Conservation (phyloP, 2,888 invertebrate genomes). For the Drosophila peninsularis region DNA sequence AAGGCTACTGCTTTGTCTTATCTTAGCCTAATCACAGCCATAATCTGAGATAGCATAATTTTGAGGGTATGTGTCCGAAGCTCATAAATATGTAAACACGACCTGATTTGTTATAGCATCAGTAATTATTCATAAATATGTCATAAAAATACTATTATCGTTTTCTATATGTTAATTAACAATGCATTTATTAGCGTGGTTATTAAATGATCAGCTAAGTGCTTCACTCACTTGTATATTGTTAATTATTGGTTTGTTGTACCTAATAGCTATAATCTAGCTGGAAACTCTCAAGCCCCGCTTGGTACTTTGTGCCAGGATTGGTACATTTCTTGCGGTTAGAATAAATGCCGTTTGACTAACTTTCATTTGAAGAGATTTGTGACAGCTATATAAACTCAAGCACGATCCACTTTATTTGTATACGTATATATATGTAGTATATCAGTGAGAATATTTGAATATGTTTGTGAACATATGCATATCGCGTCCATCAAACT, state of each 20-base stretch:
- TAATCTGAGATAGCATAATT: not conserved
- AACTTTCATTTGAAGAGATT: not conserved
- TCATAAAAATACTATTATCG: not conserved
- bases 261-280: not conserved
- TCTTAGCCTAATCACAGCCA: not conserved
- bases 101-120: not conserved
- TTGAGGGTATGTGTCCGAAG: not conserved
- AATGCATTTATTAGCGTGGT: slow-evolving; percentile 5
- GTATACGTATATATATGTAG: not conserved
- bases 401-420: not conserved
- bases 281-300: slow-evolving; percentile 27
- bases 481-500: slow-evolving; percentile 10
- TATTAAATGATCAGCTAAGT: not conserved
- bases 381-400: not conserved
- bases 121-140: not conserved
- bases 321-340: slow-evolving; percentile 8
- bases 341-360: not conserved
- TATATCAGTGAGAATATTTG: not conserved
- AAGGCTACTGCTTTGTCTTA: not conserved
- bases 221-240: slow-evolving; percentile 1
- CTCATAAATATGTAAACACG: not conserved
- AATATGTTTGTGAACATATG: not conserved
- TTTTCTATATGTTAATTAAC: not conserved
- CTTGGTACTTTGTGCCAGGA: not conserved
- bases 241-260: not conserved